Evolutionary conservation across 2,797 vertebrate species (phyloP), one percentile per base, ranked within the genome.

Genomic region (Champsocephalus esox): DNA sequence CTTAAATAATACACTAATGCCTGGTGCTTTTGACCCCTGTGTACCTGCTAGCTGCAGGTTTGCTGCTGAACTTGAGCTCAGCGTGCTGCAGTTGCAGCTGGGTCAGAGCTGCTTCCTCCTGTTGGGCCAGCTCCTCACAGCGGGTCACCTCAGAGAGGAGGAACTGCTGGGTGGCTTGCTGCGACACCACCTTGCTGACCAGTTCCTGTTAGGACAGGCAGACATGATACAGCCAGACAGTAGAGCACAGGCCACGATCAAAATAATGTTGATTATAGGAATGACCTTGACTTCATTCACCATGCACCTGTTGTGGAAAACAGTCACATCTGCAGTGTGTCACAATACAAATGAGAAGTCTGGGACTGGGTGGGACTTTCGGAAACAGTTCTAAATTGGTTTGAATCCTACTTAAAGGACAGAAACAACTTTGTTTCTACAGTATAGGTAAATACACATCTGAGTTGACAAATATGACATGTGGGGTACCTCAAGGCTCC

Each of bases 1-100:
- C 4, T 28, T 28, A 28, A 28, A 28, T 28, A 28, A 28, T 28
- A 28, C 34, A 38, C 34, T 38, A 38, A 38, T 7, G 34, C 34
- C 34, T 38, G 34, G 34, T 38, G 34, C 34, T 38, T 38, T 9
- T 38, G 34, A 38, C 6, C 34, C 34, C 34, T 38, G 8, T 9
- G 34, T 38, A 82, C 81, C 65, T 59, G 12, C 41, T 45, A 12
- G 51, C 48, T 21, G 50, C 21, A 19, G 77, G 45, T 19, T 50
- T 57, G 4, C 19, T n/a, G 9, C 48, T 69, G 59, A 86, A 82
- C 54, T 75, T 70, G 58, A 79, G 76, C 54, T 50, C 41, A 1
- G 73, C 12, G 12, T 65, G n/a, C 66, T 54, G 76, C 21, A 70
- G 68, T 62, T 87, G 70, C 57, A 75, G 64, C 1, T 49, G 41